These are phyloP conservation scores for Eudiplozoon nipponicum DNA, from an alignment of 2,888 invertebrate genomes.

Conservation along the genomic window DNA sequence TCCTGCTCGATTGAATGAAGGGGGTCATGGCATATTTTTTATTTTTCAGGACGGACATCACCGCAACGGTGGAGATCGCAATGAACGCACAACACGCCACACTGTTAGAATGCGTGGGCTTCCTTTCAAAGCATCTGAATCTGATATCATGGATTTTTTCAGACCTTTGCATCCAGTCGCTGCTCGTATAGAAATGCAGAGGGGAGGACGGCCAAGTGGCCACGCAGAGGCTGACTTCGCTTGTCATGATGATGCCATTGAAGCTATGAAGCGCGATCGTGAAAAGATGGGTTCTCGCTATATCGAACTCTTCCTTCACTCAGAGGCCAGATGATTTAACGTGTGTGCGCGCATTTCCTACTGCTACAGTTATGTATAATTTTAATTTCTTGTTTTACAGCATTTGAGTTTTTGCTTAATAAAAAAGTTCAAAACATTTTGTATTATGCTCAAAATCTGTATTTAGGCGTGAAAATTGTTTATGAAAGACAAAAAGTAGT, in stretches of 20 bases:
- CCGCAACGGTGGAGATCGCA: no score
- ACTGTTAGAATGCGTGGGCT: conserved; percentile 4
- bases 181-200: not conserved
- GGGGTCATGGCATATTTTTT: no score
- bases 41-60: no score
- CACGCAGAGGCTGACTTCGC: conserved; percentile 3
- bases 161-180: not conserved
- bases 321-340: not conserved
- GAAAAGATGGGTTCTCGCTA: conserved; percentile 3
- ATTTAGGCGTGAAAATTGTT: no score
- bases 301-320: not conserved
- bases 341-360: not conserved
- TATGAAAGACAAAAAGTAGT: no score
- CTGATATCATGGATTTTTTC: conserved; percentile 2
- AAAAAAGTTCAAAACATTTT: no score
- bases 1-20: no score
- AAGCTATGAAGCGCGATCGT: conserved; percentile 4
- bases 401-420: no score
- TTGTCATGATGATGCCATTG: conserved; percentile 1
- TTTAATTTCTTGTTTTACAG: no score
- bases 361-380: no score
- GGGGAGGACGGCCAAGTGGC: not conserved
- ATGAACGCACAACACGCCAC: no score
- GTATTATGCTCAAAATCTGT: no score
- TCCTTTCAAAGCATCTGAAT: not conserved